These are phyloP conservation scores for Yasuhikotakia modesta DNA, from an alignment of 2,797 vertebrate species.

Conservation along the genomic window DNA sequence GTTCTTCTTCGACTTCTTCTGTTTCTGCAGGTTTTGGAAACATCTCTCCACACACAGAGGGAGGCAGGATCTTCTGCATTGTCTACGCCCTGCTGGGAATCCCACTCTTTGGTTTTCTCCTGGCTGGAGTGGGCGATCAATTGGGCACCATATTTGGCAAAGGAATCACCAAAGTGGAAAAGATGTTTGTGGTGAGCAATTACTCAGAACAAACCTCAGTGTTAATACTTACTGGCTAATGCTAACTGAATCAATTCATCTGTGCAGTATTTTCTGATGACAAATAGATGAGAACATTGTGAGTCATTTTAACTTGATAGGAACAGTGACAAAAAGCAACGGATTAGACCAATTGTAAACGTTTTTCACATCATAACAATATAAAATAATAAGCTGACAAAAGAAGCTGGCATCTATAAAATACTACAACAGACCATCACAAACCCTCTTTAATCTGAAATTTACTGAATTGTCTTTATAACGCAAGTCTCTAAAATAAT, in stretches of 20 bases:
- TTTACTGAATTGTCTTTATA: neutral
- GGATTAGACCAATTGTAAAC: neutral
- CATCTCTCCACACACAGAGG: slow-evolving; percentile 92
- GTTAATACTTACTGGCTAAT: neutral
- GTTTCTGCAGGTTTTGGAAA: slow-evolving; percentile 88
- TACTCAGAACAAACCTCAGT: neutral
- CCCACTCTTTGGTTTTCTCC: slow-evolving; percentile 92
- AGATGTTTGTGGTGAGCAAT: slow-evolving; percentile 92
- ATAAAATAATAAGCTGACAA: neutral
- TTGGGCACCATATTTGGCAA: slow-evolving; percentile 96
- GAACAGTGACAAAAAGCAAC: neutral
- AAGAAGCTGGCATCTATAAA: neutral
- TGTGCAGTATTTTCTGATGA: too few relatives aligned
- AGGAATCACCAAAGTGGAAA: slow-evolving; percentile 93
- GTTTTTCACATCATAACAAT: neutral
- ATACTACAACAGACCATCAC: neutral
- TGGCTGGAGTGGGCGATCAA: slow-evolving; percentile 96
- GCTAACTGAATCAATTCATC: too few relatives aligned
- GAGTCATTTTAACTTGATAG: neutral
- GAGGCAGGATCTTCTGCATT: slow-evolving; percentile 95
- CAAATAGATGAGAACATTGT: too few relatives aligned
- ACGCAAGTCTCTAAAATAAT: neutral
- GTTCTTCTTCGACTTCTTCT: neutral
- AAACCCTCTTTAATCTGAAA: slow-evolving; percentile 7
- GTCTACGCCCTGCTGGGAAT: slow-evolving; percentile 94